phyloP scores from a whole-genome alignment of 2,113 vertebrate species.

The Halcyon senegalensis region DNA sequence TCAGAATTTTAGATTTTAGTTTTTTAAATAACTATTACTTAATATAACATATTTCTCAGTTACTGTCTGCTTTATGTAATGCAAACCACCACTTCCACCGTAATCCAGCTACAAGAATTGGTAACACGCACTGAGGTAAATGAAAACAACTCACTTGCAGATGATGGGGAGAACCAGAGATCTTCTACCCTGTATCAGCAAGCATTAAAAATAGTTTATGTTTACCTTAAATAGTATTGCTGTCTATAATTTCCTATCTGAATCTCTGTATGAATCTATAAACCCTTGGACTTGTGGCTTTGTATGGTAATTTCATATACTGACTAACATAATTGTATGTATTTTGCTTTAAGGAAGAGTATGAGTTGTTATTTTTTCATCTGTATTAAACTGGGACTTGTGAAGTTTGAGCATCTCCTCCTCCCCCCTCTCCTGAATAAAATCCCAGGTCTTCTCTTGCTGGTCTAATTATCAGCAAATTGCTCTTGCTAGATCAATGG shows the following conservation, averaged over 20 bases:
- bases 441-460: neutral
- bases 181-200: neutral
- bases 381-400: neutral
- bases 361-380: neutral
- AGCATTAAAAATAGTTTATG: neutral
- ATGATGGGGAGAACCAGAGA: neutral
- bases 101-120: neutral
- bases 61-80: neutral
- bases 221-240: neutral
- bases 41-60: neutral
- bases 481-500: slow-evolving; percentile 56
- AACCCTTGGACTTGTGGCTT: neutral
- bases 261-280: neutral
- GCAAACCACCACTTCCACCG: neutral
- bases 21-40: neutral
- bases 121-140: neutral
- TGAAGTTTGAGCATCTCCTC: neutral
- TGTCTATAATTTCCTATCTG: neutral
- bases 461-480: slow-evolving; percentile 60
- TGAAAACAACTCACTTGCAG: neutral
- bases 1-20: neutral
- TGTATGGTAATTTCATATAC: neutral
- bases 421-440: neutral
- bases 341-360: neutral
- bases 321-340: neutral